Percentiles rank a stretch among this genome's conserved stretches.
These are phyloP conservation scores for Austrofundulus limnaeus DNA, from an alignment of 2,113 vertebrate genomes.

Conservation along the genomic window DNA sequence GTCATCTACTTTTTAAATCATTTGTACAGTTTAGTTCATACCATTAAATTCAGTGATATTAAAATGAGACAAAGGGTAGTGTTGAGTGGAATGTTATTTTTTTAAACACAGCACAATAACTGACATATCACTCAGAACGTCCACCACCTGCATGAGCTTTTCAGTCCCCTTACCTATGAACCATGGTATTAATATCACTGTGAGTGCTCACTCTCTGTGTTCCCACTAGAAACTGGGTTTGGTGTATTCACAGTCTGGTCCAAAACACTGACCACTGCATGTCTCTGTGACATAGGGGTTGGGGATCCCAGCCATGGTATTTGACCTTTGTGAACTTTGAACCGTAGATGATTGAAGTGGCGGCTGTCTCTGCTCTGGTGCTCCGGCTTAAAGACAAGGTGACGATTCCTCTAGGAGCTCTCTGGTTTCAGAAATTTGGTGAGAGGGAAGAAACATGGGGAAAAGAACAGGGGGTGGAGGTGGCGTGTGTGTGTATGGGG, in stretches of 20 bases:
- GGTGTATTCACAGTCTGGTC: constrained; percentile 52
- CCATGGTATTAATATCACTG: constrained; percentile 55
- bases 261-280: constrained; percentile 78
- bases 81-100: constrained; percentile 48
- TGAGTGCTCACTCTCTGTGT: constrained; percentile 42
- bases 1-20: background rate
- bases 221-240: constrained; percentile 45
- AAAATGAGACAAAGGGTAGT: constrained; percentile 40
- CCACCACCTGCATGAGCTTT: constrained; percentile 53
- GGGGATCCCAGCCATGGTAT: constrained; percentile 73
- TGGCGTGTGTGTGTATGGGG: constrained; percentile 27
- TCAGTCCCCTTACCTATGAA: constrained; percentile 58
- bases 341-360: constrained; percentile 78
- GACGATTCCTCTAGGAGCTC: constrained; percentile 78
- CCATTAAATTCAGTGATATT: constrained; percentile 29
- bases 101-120: constrained; percentile 64
- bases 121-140: constrained; percentile 57
- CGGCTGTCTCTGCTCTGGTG: constrained; percentile 72
- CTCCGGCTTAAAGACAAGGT: constrained; percentile 76
- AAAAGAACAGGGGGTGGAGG: too few relatives aligned
- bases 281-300: constrained; percentile 71
- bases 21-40: too few relatives aligned
- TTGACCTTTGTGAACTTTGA: constrained; percentile 77
- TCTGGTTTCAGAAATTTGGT: constrained; percentile 74
- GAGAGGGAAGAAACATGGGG: constrained; percentile 52